Base-by-base conservation (phyloP, 1,140 invertebrate genomes). In the Nebria ingens region DNA sequence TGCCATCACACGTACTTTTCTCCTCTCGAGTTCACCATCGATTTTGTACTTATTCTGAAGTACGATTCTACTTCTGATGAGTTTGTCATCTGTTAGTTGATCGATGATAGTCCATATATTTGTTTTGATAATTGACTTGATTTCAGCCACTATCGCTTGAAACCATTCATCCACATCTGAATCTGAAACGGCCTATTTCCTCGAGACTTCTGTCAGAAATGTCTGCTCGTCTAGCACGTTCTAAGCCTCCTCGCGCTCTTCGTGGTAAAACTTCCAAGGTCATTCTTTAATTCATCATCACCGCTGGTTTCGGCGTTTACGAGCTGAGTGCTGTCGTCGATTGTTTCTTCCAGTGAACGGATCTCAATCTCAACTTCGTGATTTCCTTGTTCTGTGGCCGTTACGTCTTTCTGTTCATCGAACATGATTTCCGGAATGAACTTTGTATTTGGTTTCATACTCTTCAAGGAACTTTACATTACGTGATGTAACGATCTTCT, bases 61-160 rank as follows among this genome's bases (percentile, higher is more conserved):
- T 15, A 73, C 67, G 59, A 65, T 67, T 55, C 64, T 59, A 55
- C 60, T 58, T n/a, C 64, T 62, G 11, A 61, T 53, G 40, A 56
- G 55, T 45, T 45, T 3, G 3, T 17, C 9, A 45, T 45, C 40
- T 17, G 9, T 45, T 9, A 17, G 52, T 17, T 52, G 56, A 49
- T 60, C 50, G 2, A 52, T 50, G 1, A 58, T 19, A 15, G 17
- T 23, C 56, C 56, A 60, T 12, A 56, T 60, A 19, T 60, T 53
- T 19, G 58, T 61, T 21, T 58, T 61, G 19, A 61, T 9, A n/a
- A 61, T 55, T 4, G 59, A 58, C 19, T 52, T 60, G 15, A 60
- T 22, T 25, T 60, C 56, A n/a, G 15, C 2, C 15, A 50, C 56
- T 17, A 60, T 58, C 11, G 52, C 53, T 52, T 58, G 23, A 50